Conservation (phyloP, 30 jellyfish, hydroid and myxozoan species). For the Phacellophora camtschatica region DNA sequence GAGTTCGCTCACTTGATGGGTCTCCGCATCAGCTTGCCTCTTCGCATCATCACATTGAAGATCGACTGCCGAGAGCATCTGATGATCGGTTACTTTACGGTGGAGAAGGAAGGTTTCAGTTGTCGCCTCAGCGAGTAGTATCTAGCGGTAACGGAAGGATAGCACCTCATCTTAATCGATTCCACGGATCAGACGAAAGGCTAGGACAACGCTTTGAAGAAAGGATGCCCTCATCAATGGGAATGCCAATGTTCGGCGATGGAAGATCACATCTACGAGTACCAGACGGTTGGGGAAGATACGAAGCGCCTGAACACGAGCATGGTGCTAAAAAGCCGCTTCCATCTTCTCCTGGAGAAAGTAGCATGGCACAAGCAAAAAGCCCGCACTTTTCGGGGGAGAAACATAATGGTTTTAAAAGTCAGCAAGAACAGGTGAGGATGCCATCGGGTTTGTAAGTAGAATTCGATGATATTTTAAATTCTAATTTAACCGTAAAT, state of each 20-base stretch:
- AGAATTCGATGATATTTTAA: not conserved
- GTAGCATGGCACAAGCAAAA: not conserved
- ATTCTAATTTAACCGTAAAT: not conserved
- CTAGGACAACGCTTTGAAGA: not conserved
- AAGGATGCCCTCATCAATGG: not conserved
- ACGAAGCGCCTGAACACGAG: not conserved
- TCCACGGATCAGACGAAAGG: constrained; percentile 2
- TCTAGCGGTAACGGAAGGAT: not conserved
- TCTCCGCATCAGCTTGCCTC: not conserved
- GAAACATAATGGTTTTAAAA: not conserved
- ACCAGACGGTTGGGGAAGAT: constrained; percentile 36
- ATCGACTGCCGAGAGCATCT: not conserved
- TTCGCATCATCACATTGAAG: not conserved
- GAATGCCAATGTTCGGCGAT: not conserved
- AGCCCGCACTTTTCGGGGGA: not conserved
- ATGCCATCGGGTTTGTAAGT: constrained; percentile 6
- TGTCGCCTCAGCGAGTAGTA: not conserved
- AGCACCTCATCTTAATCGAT: not conserved
- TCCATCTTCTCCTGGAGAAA: not conserved
- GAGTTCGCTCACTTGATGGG: not conserved
- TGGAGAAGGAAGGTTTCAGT: not conserved
- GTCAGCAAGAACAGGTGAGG: not conserved
- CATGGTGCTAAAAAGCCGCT: not conserved
- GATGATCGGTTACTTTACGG: not conserved
- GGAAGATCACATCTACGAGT: constrained; percentile 15